A percentile compares a stretch with the other conserved stretches of the same genome.
These are phyloP conservation scores for Dasysyrphus albostriatus DNA, from an alignment of 2,888 invertebrate genomes.

Conservation along the genomic window DNA sequence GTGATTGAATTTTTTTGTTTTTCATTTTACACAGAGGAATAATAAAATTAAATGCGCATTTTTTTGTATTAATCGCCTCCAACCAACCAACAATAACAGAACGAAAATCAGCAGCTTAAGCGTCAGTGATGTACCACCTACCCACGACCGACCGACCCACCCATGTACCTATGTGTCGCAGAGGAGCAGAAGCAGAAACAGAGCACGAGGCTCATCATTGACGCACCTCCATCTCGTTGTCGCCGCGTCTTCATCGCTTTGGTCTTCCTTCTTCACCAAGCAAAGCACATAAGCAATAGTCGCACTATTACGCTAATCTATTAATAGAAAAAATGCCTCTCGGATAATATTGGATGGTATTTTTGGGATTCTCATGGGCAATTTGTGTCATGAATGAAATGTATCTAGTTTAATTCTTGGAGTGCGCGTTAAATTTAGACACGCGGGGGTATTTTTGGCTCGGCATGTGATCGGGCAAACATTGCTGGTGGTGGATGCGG, in stretches of 20 bases:
- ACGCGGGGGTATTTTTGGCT: slow-evolving; percentile 67
- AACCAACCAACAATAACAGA: slow-evolving; percentile 32
- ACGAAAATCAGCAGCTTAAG: slow-evolving; percentile 9
- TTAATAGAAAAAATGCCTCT: slow-evolving; percentile 60
- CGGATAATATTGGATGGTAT: slow-evolving; percentile 66
- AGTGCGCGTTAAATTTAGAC: slow-evolving; percentile 67
- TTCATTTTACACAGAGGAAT: slow-evolving; percentile 30
- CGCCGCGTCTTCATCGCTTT: slow-evolving; percentile 20
- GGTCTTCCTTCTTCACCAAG: slow-evolving; percentile 2
- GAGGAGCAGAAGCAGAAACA: not conserved
- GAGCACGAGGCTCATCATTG: slow-evolving; percentile 71
- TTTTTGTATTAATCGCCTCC: slow-evolving; percentile 56
- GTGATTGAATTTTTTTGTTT: slow-evolving; percentile 30
- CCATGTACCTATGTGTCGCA: slow-evolving; percentile 53
- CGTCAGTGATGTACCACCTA: slow-evolving; percentile 28
- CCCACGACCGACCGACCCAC: slow-evolving; percentile 59
- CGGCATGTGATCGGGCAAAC: slow-evolving; percentile 62
- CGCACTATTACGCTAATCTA: slow-evolving; percentile 68
- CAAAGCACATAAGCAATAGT: not conserved
- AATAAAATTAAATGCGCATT: slow-evolving; percentile 64
- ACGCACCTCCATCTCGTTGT: slow-evolving; percentile 64
- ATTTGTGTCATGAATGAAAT: slow-evolving; percentile 76
- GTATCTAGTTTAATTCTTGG: slow-evolving; percentile 71
- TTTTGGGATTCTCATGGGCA: slow-evolving; percentile 75
- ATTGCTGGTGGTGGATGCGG: slow-evolving; percentile 19